These are phyloP conservation scores for Bujurquina vittata DNA, from an alignment of 2,113 vertebrate species.

Conservation along the genomic window DNA sequence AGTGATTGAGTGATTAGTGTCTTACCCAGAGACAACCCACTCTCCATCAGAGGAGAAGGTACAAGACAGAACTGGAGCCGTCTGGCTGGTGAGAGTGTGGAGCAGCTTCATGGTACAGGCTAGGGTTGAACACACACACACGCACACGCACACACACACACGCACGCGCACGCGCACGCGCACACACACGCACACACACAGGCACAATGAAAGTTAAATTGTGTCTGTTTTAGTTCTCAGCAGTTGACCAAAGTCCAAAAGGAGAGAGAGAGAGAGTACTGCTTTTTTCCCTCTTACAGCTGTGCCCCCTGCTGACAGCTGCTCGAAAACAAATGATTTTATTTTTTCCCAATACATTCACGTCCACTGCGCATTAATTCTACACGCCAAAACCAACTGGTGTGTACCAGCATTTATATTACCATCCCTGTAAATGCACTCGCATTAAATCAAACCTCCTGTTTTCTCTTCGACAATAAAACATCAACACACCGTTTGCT, in stretches of 20 bases:
- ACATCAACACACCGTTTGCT: not conserved
- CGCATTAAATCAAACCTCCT: not conserved
- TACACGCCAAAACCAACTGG: not conserved
- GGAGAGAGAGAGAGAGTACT: not conserved
- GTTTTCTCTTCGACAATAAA: not conserved
- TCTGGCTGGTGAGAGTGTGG: conserved; percentile 81
- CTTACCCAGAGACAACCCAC: conserved; percentile 88
- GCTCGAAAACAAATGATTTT: conserved; percentile 27
- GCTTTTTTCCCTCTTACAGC: conserved; percentile 1
- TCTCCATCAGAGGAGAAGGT: conserved; percentile 88
- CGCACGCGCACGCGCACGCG: no score
- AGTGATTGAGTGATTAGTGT: not conserved
- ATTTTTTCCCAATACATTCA: conserved; percentile 9
- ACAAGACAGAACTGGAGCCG: conserved; percentile 88
- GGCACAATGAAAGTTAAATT: not conserved
- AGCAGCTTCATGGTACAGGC: conserved; percentile 81
- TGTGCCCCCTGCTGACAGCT: conserved; percentile 57
- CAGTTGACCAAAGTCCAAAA: not conserved
- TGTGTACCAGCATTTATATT: not conserved
- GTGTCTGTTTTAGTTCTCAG: not conserved
- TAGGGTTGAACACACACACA: conserved; percentile 56
- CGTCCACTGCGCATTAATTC: not conserved
- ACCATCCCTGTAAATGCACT: not conserved
- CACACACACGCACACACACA: conserved; percentile 23
- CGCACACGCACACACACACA: conserved; percentile 31